Conservation (phyloP, 2,113 vertebrate species). For the Gymnorhina tibicen region DNA sequence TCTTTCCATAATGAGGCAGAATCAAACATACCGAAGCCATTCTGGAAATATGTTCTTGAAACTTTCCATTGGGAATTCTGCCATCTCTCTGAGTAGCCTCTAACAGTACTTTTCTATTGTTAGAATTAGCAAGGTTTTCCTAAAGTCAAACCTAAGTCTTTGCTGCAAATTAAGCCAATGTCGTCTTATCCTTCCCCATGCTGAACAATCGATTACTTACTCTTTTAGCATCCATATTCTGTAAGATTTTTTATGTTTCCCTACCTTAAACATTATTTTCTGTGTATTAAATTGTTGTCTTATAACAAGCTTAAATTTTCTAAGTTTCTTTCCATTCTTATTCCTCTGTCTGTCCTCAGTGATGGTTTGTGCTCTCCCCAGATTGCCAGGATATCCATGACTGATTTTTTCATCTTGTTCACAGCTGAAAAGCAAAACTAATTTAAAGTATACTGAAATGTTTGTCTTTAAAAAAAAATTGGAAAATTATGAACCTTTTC, state of each 20-base stretch:
- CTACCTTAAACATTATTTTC: not conserved
- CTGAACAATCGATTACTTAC: not conserved
- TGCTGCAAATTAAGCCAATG: not conserved
- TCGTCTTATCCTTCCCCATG: not conserved
- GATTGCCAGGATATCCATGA: not conserved
- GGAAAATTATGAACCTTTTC: not conserved
- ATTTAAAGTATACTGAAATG: not conserved
- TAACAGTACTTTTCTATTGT: not conserved
- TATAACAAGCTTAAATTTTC: not conserved
- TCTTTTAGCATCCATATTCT: not conserved
- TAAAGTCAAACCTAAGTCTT: slow-evolving; percentile 1
- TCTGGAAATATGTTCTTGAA: not conserved
- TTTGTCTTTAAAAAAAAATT: not conserved
- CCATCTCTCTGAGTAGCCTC: not conserved
- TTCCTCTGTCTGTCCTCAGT: not conserved
- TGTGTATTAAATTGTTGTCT: not conserved
- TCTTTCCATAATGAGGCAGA: not conserved
- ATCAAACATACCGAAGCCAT: not conserved
- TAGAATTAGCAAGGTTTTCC: slow-evolving; percentile 17
- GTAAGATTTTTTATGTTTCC: not conserved
- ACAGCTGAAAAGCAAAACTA: not conserved
- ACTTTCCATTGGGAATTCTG: slow-evolving; percentile 6
- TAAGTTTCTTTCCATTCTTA: not conserved
- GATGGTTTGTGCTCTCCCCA: not conserved
- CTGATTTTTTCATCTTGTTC: not conserved